Conservation (phyloP, 1,140 invertebrate species). For the Solen grandis region DNA sequence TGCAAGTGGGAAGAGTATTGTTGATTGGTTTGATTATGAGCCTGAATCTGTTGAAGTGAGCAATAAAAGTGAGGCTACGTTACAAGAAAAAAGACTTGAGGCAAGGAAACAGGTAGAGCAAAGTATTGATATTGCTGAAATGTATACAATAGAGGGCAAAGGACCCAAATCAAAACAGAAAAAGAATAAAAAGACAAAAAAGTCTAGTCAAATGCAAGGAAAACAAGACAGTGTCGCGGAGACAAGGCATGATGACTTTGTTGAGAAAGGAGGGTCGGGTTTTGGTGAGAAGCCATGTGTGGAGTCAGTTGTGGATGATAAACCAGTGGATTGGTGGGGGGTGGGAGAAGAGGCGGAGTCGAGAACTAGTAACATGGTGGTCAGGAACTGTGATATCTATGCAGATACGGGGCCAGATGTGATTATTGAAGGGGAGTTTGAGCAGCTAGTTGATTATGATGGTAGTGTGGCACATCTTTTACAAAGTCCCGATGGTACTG, state of each 20-base stretch:
- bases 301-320: background rate
- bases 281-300: background rate
- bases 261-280: background rate
- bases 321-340: constrained; percentile 44
- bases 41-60: background rate
- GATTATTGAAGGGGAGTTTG: constrained; percentile 48
- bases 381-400: constrained; percentile 17
- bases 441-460: constrained; percentile 6
- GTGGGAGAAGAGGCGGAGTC: constrained; percentile 5
- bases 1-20: constrained; percentile 29
- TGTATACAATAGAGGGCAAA: constrained; percentile 21
- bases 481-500: background rate
- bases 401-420: constrained; percentile 44
- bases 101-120: constrained; percentile 26
- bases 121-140: constrained; percentile 34
- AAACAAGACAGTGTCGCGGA: background rate
- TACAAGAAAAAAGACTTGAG: constrained; percentile 41
- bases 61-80: constrained; percentile 1
- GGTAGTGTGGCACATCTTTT: no score
- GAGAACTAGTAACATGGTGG: background rate
- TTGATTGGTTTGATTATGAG: constrained; percentile 53
- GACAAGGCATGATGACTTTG: background rate
- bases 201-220: background rate
- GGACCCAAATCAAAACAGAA: constrained; percentile 13
- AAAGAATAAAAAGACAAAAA: constrained; percentile 5